Evolutionary conservation across 2,113 vertebrate species (phyloP).

Genomic region (Trinectes maculatus): DNA sequence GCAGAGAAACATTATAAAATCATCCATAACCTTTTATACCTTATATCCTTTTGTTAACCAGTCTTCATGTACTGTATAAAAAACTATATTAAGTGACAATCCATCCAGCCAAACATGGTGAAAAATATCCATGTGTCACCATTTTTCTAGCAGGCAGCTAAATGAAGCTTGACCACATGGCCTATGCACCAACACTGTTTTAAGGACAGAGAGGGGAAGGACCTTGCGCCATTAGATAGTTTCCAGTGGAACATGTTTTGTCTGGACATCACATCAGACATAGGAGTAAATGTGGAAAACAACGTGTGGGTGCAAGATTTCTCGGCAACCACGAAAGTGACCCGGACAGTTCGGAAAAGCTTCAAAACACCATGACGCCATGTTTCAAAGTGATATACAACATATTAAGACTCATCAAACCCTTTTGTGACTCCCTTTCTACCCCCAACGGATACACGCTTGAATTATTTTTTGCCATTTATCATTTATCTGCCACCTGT

Average conservation of each 20-base stretch:
- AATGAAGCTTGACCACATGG: neutral
- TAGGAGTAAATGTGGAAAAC: neutral
- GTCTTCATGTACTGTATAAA: neutral
- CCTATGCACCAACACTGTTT: neutral
- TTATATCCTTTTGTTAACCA: neutral
- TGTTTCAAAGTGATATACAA: no score
- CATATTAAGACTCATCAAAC: neutral
- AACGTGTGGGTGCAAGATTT: neutral
- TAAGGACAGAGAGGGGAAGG: neutral
- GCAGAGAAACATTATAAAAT: no score
- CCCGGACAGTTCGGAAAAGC: neutral
- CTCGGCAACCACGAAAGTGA: neutral
- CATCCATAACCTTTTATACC: no score
- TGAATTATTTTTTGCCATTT: neutral
- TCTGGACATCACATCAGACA: neutral
- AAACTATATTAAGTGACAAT: no score
- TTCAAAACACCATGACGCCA: neutral
- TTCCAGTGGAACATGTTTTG: neutral
- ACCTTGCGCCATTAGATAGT: neutral
- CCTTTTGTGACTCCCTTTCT: neutral
- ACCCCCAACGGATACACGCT: neutral
- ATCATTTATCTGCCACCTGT: neutral
- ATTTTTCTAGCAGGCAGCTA: neutral
- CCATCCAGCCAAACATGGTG: no score
- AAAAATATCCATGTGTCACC: conserved; percentile 3